phyloP scores from a whole-genome alignment of 92 coral and sea anemone species.

The Pocillopora meandrina region DNA sequence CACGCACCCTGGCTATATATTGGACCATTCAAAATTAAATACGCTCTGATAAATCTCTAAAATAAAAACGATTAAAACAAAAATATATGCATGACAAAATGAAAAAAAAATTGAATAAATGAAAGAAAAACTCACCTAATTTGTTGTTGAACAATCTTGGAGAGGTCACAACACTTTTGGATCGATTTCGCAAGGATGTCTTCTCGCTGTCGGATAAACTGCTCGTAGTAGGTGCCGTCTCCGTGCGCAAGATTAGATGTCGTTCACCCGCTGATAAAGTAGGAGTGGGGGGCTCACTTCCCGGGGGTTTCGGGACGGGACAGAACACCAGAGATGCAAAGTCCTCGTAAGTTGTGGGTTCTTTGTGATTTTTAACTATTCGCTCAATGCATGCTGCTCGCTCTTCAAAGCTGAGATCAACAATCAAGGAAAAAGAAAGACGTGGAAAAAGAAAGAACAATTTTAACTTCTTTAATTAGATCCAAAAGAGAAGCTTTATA shows the following conservation, averaged over 20 bases:
- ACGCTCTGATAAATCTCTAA: no score
- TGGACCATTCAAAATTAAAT: no score
- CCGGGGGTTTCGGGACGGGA: slow-evolving; percentile 76
- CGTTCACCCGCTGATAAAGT: slow-evolving; percentile 42
- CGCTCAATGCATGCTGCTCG: slow-evolving; percentile 81
- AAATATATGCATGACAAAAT: not conserved
- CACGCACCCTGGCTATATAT: no score
- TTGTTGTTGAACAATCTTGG: slow-evolving; percentile 39
- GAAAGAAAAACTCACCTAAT: slow-evolving; percentile 49
- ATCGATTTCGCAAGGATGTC: slow-evolving; percentile 65
- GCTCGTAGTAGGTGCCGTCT: slow-evolving; percentile 52
- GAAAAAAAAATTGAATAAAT: not conserved
- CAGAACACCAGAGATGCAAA: slow-evolving; percentile 87
- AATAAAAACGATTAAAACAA: not conserved
- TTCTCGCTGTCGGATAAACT: slow-evolving; percentile 39
- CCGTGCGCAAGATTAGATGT: slow-evolving; percentile 54
- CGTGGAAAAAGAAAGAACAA: no score
- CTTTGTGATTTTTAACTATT: slow-evolving; percentile 85
- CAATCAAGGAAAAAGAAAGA: no score
- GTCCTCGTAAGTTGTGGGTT: slow-evolving; percentile 88
- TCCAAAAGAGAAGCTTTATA: no score
- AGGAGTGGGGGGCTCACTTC: slow-evolving; percentile 83
- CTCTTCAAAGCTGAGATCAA: slow-evolving; percentile 81
- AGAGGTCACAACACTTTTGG: slow-evolving; percentile 81
- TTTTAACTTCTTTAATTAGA: no score